Conservation (phyloP, 2,888 invertebrate species). For the Lysandra coridon region DNA sequence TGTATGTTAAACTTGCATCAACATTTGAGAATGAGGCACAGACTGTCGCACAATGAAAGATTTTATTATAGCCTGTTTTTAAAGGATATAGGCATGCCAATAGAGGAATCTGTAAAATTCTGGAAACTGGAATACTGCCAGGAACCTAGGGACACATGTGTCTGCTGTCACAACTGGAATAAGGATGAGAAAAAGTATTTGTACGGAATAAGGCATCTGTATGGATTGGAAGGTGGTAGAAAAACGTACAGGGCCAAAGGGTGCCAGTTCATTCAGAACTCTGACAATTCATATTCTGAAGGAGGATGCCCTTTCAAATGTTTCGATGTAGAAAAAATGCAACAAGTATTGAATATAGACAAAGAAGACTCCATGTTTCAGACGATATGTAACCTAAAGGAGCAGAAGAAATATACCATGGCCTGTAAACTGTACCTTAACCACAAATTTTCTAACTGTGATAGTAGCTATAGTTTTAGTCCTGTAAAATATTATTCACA, state of each 20-base stretch:
- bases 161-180: constrained; percentile 84
- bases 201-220: constrained; percentile 86
- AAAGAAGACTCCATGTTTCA: constrained; percentile 47
- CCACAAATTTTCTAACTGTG: constrained; percentile 49
- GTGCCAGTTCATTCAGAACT: constrained; percentile 79
- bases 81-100: constrained; percentile 85
- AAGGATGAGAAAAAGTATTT: constrained; percentile 81
- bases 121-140: constrained; percentile 84
- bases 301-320: constrained; percentile 84
- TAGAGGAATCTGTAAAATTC: constrained; percentile 82
- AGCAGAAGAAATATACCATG: constrained; percentile 51
- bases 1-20: constrained; percentile 84
- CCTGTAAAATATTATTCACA: constrained; percentile 63
- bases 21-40: constrained; percentile 77
- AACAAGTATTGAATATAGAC: constrained; percentile 53
- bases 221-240: constrained; percentile 85
- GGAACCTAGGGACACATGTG: constrained; percentile 62
- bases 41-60: constrained; percentile 82
- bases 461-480: constrained; percentile 63
- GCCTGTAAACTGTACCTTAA: constrained; percentile 57
- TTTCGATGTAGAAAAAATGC: constrained; percentile 72
- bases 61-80: constrained; percentile 85
- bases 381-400: constrained; percentile 58
- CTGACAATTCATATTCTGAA: constrained; percentile 75
- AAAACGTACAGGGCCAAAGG: constrained; percentile 81